Base-by-base conservation (phyloP, 2,888 invertebrate genomes). In the Heliconius ethilla region DNA sequence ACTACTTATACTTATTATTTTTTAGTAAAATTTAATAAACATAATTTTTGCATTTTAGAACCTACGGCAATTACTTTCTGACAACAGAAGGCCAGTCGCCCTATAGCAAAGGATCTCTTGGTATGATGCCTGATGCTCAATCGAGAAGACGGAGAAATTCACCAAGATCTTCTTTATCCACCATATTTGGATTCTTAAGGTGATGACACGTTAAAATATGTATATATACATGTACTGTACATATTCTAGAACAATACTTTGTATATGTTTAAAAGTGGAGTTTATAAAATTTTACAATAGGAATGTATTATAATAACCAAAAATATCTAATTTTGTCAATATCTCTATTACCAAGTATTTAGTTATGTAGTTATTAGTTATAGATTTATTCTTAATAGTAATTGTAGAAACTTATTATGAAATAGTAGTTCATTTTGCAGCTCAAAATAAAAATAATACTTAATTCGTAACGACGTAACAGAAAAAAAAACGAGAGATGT, bases 21-120 rank as follows among this genome's bases (percentile, higher is more conserved):
- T 1, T 18, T 51, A 51, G 51, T 51, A 51, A 51, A 51, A 51
- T 2, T 51, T 51, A 7, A 51, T 51, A 51, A 22, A 51, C 51
- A 27, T 63, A 7, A 55, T 67, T 45, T 81, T 0, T 63, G 55
- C 73, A 55, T 81, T 82, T 87, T 90, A 94, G 94, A 40, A 89
- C 90, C 5, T 85, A 84, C 79, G 94, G 94, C 22, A 91, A 93
- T 85, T 94, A 84, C 82, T 94, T 85, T 83, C 84, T 94, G 25
- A 87, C 86, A 1, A 94, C 94, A 15, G 89, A 89, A 70, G 22
- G 84, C 0, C 81, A 81, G 1, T 78, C 89, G 0, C 88, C 88
- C 0, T 94, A 83, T 82, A 89, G 89, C 7, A 86, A 85, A 83
- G 91, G 91, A 1, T 13, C 59, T 0, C 84, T 84, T 15, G 93